phyloP scores from a whole-genome alignment of 2,888 invertebrate genomes.

The Diarsia dahlii region DNA sequence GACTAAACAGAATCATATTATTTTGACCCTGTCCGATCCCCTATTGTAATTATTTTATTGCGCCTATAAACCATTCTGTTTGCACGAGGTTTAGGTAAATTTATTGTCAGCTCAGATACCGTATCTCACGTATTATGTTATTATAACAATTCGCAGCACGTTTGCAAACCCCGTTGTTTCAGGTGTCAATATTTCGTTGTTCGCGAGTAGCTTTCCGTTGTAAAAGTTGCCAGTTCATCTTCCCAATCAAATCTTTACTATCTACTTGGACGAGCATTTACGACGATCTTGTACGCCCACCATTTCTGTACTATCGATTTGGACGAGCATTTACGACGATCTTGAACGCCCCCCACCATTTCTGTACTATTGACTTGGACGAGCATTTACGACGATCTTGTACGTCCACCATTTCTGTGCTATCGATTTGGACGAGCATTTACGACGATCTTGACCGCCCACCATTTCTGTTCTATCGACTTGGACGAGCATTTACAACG shows the following conservation, averaged over 20 bases:
- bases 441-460: no score
- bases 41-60: constrained; percentile 24
- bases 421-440: no score
- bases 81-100: not conserved
- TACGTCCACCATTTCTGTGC: no score
- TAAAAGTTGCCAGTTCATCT: not conserved
- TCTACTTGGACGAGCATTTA: not conserved
- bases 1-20: no score
- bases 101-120: constrained; percentile 34
- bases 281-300: not conserved
- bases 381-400: no score
- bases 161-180: not conserved
- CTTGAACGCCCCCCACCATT: not conserved
- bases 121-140: constrained; percentile 1
- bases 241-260: not conserved
- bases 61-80: constrained; percentile 19
- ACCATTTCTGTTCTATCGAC: no score
- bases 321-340: not conserved
- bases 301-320: not conserved
- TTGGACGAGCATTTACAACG: not conserved
- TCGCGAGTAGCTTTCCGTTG: not conserved
- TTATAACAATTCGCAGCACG: not conserved
- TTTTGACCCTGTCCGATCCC: no score
- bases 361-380: no score
- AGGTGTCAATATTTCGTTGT: not conserved